Percentiles rank a stretch among this genome's conserved stretches.
Conservation (phyloP, 2,888 invertebrate species). For the Oithona nana region DNA sequence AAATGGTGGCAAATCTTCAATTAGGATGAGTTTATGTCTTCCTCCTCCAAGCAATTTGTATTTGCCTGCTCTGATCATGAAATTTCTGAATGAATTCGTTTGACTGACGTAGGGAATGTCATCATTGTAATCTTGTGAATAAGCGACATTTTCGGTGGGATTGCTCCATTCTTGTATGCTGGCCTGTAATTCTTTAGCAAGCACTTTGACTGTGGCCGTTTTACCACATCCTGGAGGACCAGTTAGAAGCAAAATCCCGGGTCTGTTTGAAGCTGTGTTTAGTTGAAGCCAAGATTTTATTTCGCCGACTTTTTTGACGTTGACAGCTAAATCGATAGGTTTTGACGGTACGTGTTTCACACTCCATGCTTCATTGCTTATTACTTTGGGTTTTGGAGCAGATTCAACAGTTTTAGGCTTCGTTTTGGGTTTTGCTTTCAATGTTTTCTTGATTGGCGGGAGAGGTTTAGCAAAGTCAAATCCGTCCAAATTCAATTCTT, state of each 20-base stretch:
- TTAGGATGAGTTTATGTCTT: conserved; percentile 37
- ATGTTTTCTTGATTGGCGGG: too few species aligned
- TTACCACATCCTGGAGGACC: conserved; percentile 74
- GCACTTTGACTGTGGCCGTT: conserved; percentile 45
- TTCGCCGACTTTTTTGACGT: conserved; percentile 52
- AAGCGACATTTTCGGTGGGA: conserved; percentile 30
- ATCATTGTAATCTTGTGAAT: conserved; percentile 12
- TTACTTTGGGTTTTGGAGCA: too few species aligned
- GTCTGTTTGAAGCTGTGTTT: conserved; percentile 22
- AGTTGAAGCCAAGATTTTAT: conserved; percentile 44
- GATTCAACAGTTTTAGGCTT: background rate
- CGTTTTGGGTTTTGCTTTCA: background rate
- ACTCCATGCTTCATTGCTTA: conserved; percentile 14
- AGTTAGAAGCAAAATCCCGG: conserved; percentile 40
- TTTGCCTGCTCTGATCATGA: conserved; percentile 53
- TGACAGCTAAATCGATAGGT: conserved; percentile 46
- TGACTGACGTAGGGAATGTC: conserved; percentile 32
- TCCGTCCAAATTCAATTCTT: background rate
- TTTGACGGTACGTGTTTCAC: conserved; percentile 37
- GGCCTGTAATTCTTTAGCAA: conserved; percentile 42
- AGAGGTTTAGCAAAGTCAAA: background rate
- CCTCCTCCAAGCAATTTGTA: conserved; percentile 31
- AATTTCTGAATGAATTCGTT: conserved; percentile 49
- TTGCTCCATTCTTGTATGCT: conserved; percentile 61
- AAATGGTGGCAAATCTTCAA: conserved; percentile 65